phyloP scores from a whole-genome alignment of 2,888 invertebrate genomes.

The Pocota personata region DNA sequence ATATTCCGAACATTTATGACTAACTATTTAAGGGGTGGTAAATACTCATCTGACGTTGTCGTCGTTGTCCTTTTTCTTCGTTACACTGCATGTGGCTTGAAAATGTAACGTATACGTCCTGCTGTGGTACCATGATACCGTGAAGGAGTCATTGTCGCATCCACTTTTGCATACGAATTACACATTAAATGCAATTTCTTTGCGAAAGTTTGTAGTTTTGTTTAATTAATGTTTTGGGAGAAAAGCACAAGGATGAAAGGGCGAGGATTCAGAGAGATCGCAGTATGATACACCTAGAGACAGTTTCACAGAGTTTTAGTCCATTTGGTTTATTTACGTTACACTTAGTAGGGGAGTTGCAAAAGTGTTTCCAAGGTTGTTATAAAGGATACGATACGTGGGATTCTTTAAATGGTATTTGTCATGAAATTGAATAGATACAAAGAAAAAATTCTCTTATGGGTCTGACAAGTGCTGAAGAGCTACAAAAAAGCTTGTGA shows the following conservation, averaged over 20 bases:
- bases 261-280: neutral
- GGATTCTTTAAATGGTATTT: neutral
- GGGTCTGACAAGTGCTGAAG: neutral
- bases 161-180: conserved; percentile 72
- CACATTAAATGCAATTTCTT: conserved; percentile 69
- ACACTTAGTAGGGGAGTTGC: conserved; percentile 20
- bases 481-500: neutral
- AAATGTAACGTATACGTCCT: conserved; percentile 18
- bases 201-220: conserved; percentile 58
- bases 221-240: conserved; percentile 68
- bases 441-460: neutral
- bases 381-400: neutral
- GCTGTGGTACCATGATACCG: conserved; percentile 47
- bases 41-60: conserved; percentile 27
- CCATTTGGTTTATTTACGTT: conserved; percentile 54
- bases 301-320: conserved; percentile 27
- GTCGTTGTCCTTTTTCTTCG: conserved; percentile 11
- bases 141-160: conserved; percentile 56
- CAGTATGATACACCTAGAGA: neutral
- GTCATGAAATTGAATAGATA: neutral
- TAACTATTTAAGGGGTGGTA: conserved; percentile 63
- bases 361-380: conserved; percentile 13
- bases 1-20: conserved; percentile 67
- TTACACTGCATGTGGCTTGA: conserved; percentile 34
- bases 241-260: neutral